Percentiles rank a stretch among this genome's conserved stretches.
Evolutionary conservation across 2,797 vertebrate genomes (phyloP).

Genomic region (Fratercula arctica): DNA sequence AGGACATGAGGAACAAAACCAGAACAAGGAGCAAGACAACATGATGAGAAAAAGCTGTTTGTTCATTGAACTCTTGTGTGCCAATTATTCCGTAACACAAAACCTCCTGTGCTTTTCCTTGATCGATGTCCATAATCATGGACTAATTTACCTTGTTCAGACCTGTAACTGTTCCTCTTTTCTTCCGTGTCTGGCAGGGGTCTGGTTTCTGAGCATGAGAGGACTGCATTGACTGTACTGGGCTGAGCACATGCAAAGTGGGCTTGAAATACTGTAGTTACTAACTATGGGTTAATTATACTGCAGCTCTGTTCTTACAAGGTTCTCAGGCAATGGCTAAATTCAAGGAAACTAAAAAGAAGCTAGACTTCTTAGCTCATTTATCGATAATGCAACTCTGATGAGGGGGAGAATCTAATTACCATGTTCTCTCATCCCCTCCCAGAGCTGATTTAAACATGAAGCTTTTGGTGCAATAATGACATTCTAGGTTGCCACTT

Average conservation of each 20-base stretch:
- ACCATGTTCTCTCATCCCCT: background rate
- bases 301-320: slow-evolving; percentile 47
- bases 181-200: slow-evolving; percentile 33
- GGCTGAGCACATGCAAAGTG: slow-evolving; percentile 1
- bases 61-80: background rate
- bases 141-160: slow-evolving; percentile 16
- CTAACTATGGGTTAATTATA: slow-evolving; percentile 48
- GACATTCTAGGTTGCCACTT: background rate
- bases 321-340: slow-evolving; percentile 52
- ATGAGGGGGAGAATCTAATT: slow-evolving; percentile 15
- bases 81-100: slow-evolving; percentile 56
- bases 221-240: slow-evolving; percentile 38
- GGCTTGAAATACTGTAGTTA: slow-evolving; percentile 59
- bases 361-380: slow-evolving; percentile 42
- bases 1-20: background rate
- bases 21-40: background rate
- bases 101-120: slow-evolving; percentile 38
- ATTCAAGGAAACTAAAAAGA: slow-evolving; percentile 48
- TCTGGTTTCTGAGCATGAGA: background rate
- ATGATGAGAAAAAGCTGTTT: background rate
- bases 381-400: slow-evolving; percentile 43
- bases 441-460: background rate
- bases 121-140: slow-evolving; percentile 38
- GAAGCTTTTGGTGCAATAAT: background rate
- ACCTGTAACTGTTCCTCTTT: background rate